A percentile compares a stretch with the other conserved stretches of the same genome.
Evolutionary conservation across 2,888 invertebrate genomes (phyloP).

Genomic region (Acleris emargana): DNA sequence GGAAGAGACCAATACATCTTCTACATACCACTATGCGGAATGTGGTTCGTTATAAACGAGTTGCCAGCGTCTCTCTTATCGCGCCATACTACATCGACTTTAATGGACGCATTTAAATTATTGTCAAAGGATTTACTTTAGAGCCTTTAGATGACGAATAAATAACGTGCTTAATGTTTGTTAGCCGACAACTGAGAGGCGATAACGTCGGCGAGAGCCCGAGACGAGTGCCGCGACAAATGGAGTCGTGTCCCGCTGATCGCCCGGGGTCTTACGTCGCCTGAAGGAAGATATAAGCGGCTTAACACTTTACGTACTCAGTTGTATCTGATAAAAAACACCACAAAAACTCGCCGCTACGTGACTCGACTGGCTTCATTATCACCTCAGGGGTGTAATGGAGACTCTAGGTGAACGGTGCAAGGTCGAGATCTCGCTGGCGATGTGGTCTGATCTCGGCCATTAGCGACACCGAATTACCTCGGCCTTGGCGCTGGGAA

Average conservation of each 20-base stretch:
- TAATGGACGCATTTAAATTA: slow-evolving; percentile 31
- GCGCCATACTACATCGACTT: slow-evolving; percentile 15
- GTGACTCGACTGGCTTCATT: slow-evolving; percentile 25
- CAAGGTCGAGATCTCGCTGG: slow-evolving; percentile 2
- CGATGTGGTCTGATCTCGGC: slow-evolving; percentile 3
- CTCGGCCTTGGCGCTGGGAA: slow-evolving; percentile 19
- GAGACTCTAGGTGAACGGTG: slow-evolving; percentile 3
- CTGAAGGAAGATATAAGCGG: slow-evolving; percentile 22
- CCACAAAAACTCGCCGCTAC: slow-evolving; percentile 19
- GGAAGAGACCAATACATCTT: not conserved
- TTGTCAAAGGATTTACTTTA: slow-evolving; percentile 24
- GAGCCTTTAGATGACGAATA: slow-evolving; percentile 25
- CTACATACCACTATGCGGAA: not conserved
- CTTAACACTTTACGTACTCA: slow-evolving; percentile 16
- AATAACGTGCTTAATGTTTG: slow-evolving; percentile 22
- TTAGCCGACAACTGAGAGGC: slow-evolving; percentile 3
- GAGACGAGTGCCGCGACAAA: slow-evolving; percentile 13
- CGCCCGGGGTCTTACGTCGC: slow-evolving; percentile 15
- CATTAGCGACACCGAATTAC: slow-evolving; percentile 20
- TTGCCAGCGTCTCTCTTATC: slow-evolving; percentile 8
- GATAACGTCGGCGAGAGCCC: slow-evolving; percentile 15
- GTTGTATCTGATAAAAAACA: slow-evolving; percentile 26
- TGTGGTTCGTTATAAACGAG: not conserved
- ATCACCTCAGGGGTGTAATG: slow-evolving; percentile 1
- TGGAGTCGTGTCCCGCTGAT: slow-evolving; percentile 25